Percentiles rank a stretch among this genome's conserved stretches.
These are phyloP conservation scores for Prionchulus punctatus DNA, from an alignment of 2,888 invertebrate genomes.

Conservation along the genomic window DNA sequence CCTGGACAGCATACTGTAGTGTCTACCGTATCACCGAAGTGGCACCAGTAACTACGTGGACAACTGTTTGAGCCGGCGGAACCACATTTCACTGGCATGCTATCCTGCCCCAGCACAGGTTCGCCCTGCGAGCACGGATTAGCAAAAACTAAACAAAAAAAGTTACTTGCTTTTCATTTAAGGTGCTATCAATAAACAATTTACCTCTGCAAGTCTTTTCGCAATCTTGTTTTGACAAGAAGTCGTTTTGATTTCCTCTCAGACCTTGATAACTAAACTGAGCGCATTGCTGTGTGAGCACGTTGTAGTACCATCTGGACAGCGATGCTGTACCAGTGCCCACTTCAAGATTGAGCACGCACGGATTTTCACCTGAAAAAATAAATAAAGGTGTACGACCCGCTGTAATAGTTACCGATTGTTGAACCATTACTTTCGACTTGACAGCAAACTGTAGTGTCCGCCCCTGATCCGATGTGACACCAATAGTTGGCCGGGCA, in stretches of 20 bases:
- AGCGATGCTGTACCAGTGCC: constrained; percentile 20
- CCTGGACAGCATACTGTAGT: constrained; percentile 11
- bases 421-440: neutral
- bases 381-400: neutral
- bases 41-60: constrained; percentile 14
- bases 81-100: constrained; percentile 13
- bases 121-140: constrained; percentile 25
- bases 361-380: constrained; percentile 7
- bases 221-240: constrained; percentile 12
- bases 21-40: constrained; percentile 7
- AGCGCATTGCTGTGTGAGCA: constrained; percentile 10
- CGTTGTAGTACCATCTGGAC: constrained; percentile 14
- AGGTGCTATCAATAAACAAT: too few relatives aligned
- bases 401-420: neutral
- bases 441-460: constrained; percentile 13
- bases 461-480: constrained; percentile 11
- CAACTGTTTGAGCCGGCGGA: constrained; percentile 15
- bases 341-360: neutral
- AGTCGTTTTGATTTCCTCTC: constrained; percentile 15
- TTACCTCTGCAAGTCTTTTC: constrained; percentile 12
- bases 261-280: constrained; percentile 12
- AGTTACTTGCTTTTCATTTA: too few relatives aligned
- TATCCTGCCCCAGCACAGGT: constrained; percentile 14
- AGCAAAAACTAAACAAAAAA: constrained; percentile 8
- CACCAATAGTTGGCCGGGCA: constrained; percentile 14